Base-by-base conservation (phyloP, 2,797 vertebrate species). In the Bradypus variegatus region DNA sequence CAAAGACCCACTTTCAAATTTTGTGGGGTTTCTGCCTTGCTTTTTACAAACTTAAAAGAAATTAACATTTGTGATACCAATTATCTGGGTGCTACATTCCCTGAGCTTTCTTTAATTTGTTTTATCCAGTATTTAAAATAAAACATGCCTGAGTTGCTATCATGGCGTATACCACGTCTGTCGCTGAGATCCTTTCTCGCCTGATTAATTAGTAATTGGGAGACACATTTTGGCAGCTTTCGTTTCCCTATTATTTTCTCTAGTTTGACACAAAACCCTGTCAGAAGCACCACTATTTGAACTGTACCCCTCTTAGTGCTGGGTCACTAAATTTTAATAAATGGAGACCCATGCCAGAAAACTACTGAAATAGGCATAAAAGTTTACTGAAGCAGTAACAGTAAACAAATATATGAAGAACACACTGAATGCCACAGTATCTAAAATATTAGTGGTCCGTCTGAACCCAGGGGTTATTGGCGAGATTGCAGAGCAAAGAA, bases 201-300 rank as follows among this genome's bases (percentile, higher is more conserved):
- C 96, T 97, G 96, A 97, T 97, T 97, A 97, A 98, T 97, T 97
- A 97, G 96, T 96, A 97, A 97, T 93, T 97, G 97, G 96, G 95
- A 97, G 96, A 97, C 96, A 97, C 50, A 55, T 97, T 97, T 97
- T 97, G 97, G 97, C 97, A 97, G 97, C 97, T 96, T 95, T 97
- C 96, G 94, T 96, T 97, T 96, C 95, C 96, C 96, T 96, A 96
- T 97, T 97, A 97, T 97, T 97, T 97, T 95, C 96, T 96, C 94
- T 75, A 36, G 92, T 96, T 95, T 97, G 97, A 97, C 97, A 97
- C 92, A 97, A 97, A 97, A 82, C 92, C 95, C 96, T 95, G 96
- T 95, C 92, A 96, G 96, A 96, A 97, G 94, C 92, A 96, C 94
- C 88, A 96, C 91, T 90, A 94, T 97, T 96, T 97, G 95, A 96